Evolutionary conservation across 2,888 invertebrate species (phyloP).

Genomic region (Branchellion lobata): DNA sequence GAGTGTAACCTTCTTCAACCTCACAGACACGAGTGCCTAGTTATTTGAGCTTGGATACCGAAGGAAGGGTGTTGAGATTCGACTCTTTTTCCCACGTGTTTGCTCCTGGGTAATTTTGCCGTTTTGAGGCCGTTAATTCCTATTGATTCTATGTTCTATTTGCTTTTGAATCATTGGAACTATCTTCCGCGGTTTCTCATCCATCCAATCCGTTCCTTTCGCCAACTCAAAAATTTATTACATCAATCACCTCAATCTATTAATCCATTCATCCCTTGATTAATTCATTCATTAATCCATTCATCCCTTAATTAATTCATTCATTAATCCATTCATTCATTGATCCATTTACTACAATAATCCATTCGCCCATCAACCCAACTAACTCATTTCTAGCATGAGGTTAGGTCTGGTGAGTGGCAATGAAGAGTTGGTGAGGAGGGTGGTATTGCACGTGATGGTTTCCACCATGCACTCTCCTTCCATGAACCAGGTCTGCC

Average conservation of each 20-base stretch:
- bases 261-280: background rate
- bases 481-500: slow-evolving; percentile 55
- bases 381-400: too few species aligned
- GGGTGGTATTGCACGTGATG: slow-evolving; percentile 73
- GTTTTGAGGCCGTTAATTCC: too few species aligned
- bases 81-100: slow-evolving; percentile 74
- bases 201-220: background rate
- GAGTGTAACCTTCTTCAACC: too few species aligned
- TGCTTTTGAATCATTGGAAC: background rate
- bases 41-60: slow-evolving; percentile 74
- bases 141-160: slow-evolving; percentile 44
- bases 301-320: background rate
- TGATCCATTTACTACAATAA: too few species aligned
- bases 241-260: background rate
- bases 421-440: slow-evolving; percentile 69
- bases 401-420: slow-evolving; percentile 76
- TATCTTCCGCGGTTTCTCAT: background rate
- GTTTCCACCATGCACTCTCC: slow-evolving; percentile 71
- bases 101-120: slow-evolving; percentile 61
- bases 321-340: too few species aligned
- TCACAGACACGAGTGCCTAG: slow-evolving; percentile 63
- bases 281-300: background rate
- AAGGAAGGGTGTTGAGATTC: slow-evolving; percentile 74
- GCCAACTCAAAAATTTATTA: background rate
- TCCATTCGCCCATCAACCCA: too few species aligned